Conservation (phyloP, 2,113 vertebrate species). For the Varanus salvator region DNA sequence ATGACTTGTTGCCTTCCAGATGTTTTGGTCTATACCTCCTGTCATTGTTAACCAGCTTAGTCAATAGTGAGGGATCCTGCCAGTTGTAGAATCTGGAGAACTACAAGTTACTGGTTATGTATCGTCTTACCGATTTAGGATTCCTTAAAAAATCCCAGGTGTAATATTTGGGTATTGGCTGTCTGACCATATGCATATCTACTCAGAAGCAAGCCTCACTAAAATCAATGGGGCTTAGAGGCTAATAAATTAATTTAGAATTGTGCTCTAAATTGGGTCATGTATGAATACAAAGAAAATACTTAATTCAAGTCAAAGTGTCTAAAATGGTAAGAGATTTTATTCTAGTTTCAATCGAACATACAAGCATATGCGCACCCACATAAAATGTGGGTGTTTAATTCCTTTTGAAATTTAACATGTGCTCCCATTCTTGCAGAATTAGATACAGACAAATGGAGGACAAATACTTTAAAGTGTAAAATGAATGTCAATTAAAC, state of each 20-base stretch:
- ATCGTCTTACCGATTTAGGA: neutral
- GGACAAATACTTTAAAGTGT: neutral
- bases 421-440: neutral
- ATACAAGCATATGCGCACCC: too few relatives aligned
- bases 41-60: too few relatives aligned
- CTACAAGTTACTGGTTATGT: neutral
- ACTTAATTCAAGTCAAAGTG: neutral
- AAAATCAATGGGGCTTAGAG: neutral
- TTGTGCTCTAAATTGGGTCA: neutral
- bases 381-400: neutral
- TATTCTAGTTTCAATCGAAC: neutral
- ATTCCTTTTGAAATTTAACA: neutral
- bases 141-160: neutral
- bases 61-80: too few relatives aligned
- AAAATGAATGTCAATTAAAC: neutral
- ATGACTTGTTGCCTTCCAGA: too few relatives aligned
- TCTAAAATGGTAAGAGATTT: neutral
- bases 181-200: neutral
- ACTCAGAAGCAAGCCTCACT: neutral
- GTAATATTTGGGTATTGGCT: neutral
- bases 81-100: too few relatives aligned
- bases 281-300: neutral
- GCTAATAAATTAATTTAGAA: neutral
- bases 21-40: too few relatives aligned
- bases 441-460: neutral